Evolutionary conservation across 2,888 invertebrate genomes (phyloP), one percentile per base, ranked within the genome.

Genomic region (Eremobia ochroleuca): DNA sequence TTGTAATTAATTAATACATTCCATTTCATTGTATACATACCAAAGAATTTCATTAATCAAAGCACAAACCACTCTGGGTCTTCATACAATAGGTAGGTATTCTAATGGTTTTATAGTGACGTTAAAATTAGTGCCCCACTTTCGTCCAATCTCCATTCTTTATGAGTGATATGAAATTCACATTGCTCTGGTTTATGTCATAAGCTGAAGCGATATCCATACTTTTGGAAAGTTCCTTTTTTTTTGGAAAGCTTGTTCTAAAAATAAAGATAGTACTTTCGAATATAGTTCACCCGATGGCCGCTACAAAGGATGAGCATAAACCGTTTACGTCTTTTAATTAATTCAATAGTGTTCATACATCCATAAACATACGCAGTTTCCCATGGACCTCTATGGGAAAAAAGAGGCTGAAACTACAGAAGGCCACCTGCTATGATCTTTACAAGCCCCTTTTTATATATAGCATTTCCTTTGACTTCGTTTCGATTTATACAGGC

Each of bases 81-180:
- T 21, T 40, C 61, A 43, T 43, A 81, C 69, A 76, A 82, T 70
- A 8, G 52, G 28, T 62, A 43, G 65, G 37, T 69, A 67, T 65
- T 71, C 31, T 72, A 73, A 79, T 76, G 72, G 71, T 78, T 82
- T 79, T 76, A 79, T 75, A 75, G 71, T 79, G 58, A 80, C 73
- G 76, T 77, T 73, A 83, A 83, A 85, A 78, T 70, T 69, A 34
- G 65, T 76, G 69, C 21, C 70, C 76, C 34, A 87, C 87, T 87
- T 87, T 85, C 83, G 59, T 72, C 55, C 79, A 77, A 31, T 78
- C 83, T 82, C 61, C 25, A 79, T 79, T 70, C 34, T 62, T 77
- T 80, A 75, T 68, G 68, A 80, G 34, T 73, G 59, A 86, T 81
- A 87, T 77, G 77, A 85, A 85, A 85, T 85, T 80, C 79, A 74